Base-by-base conservation (phyloP, 2,888 invertebrate species). In the Drosophila lutescens region DNA sequence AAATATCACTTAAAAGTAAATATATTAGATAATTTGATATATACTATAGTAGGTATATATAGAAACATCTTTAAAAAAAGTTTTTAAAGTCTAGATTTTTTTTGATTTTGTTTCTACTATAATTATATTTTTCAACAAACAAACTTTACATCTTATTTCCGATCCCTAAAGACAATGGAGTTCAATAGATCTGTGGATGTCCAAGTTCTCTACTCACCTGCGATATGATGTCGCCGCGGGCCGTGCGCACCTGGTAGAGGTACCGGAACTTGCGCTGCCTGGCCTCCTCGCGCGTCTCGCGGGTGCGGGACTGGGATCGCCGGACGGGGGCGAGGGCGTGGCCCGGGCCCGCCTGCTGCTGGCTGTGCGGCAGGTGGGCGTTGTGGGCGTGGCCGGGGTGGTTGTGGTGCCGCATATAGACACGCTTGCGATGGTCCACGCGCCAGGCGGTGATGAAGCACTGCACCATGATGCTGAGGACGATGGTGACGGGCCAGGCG, bases 151-250 rank as follows among this genome's bases (percentile, higher is more conserved):
- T 2, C 20, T 20, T 20, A 20, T 20, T 20, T 20, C 20, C 20
- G 20, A 20, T 20, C 20, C 20, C 23, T 2, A 23, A 23, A 23
- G 23, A 23, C 20, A 20, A 20, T 20, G 20, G 0, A 26, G 26
- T 26, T 26, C 1, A 26, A 26, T 26, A 26, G 26, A 3, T 20
- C 2, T 3, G 3, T 20, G 20, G 20, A 5, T 2, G 26, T 2
- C 26, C 2, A 0, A 26, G 26, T 26, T 1, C 26, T 26, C 26
- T 2, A 67, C 81, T 75, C 90, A 95, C 97, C 95, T 97, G 97
- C 78, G 97, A 96, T 80, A 97, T 97, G 76, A 97, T 97, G 92
- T 97, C 97, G 13, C 97, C 97, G 85, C 97, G 96, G 32, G 96
- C 96, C 9, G 97, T 96, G 80, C 97, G 94, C 63, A 97, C 96